A percentile compares a stretch with the other conserved stretches of the same genome.
Evolutionary conservation across 2,797 vertebrate genomes (phyloP).

Genomic region (Liparis tanakae): DNA sequence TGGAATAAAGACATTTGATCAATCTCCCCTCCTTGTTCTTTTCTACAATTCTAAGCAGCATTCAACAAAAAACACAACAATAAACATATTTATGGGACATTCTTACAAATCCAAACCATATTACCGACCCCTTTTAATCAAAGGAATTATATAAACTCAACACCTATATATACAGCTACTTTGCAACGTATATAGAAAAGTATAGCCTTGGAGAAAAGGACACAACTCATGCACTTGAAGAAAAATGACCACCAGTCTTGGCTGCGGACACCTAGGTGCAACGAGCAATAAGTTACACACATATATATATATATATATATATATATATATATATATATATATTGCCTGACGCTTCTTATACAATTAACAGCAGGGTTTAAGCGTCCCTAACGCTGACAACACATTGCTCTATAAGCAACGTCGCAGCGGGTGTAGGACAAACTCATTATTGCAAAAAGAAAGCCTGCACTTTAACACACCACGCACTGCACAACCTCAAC

Average conservation of each 20-base stretch:
- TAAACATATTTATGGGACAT: not conserved
- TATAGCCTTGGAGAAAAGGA: not conserved
- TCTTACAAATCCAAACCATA: not conserved
- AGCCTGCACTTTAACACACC: not conserved
- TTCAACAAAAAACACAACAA: not conserved
- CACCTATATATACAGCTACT: not conserved
- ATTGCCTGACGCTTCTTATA: slow-evolving; percentile 1
- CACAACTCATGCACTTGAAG: not conserved
- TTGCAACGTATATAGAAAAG: not conserved
- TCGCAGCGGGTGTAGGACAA: slow-evolving; percentile 9
- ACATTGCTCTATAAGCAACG: slow-evolving; percentile 1
- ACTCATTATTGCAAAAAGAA: slow-evolving; percentile 7
- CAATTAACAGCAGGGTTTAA: slow-evolving; percentile 13
- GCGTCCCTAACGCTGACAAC: not conserved
- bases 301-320: too few species aligned
- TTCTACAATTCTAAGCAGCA: not conserved
- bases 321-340: not conserved
- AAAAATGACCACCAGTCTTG: not conserved
- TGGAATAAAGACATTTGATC: not conserved
- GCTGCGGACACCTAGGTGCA: slow-evolving; percentile 1
- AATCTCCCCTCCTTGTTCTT: not conserved
- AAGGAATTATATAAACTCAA: not conserved
- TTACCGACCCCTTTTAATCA: not conserved
- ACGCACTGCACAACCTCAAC: not conserved
- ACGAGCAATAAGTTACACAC: not conserved